Evolutionary conservation across 2,888 invertebrate species (phyloP).

Genomic region (Meganola albula): DNA sequence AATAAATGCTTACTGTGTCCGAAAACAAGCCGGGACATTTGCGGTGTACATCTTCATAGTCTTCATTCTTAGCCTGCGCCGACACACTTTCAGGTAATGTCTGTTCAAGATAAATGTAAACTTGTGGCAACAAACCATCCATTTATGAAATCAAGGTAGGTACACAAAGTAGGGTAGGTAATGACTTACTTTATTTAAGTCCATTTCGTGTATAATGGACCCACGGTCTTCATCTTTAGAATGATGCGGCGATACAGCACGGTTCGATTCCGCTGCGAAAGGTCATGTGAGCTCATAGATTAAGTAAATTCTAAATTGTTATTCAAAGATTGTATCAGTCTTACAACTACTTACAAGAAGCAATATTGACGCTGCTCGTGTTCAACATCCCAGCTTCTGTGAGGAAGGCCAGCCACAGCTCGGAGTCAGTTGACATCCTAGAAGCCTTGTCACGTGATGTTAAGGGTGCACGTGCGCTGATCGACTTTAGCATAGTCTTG

Average conservation of each 20-base stretch:
- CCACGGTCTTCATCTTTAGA: no score
- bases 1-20: conserved; percentile 49
- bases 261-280: no score
- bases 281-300: no score
- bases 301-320: no score
- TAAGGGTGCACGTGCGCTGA: conserved; percentile 42
- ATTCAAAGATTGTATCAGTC: no score
- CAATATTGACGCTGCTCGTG: conserved; percentile 32
- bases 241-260: no score
- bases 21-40: conserved; percentile 57
- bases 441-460: conserved; percentile 14
- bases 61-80: not conserved
- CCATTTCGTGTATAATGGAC: no score
- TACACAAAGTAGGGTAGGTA: no score
- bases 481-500: conserved; percentile 27
- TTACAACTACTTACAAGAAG: conserved; percentile 19
- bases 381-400: conserved; percentile 48
- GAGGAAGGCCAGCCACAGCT: conserved; percentile 64
- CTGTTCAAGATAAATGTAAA: not conserved
- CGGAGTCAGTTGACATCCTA: conserved; percentile 33
- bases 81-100: not conserved
- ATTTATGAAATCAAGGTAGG: no score
- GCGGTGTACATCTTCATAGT: conserved; percentile 54
- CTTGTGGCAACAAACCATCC: no score
- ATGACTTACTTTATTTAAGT: no score